Evolutionary conservation across 1,140 invertebrate species (phyloP), one percentile per base, ranked within the genome.

Genomic region (Eurytemora carolleeae): DNA sequence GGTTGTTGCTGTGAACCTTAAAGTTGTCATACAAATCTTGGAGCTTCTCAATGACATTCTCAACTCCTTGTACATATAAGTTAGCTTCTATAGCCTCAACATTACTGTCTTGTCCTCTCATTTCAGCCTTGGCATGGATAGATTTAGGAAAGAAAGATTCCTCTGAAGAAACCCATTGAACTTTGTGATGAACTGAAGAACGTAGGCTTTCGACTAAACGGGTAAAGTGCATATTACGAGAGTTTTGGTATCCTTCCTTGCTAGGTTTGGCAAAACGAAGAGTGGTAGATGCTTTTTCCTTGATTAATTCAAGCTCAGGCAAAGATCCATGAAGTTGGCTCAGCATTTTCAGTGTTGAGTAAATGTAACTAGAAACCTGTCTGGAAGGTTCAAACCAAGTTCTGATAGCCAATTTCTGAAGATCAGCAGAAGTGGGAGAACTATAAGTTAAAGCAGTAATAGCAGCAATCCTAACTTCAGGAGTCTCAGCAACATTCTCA

Each of bases 341-440:
- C 3, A 64, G 19, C 52, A 22, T 64, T 22, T 64, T 64, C 61
- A 64, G 24, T 23, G 63, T 63, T 19, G 59, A 63, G 61, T 55
- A 64, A 24, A 64, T 55, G 63, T 44, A 64, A 53, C 79, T 73
- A 60, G 76, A 78, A 0, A 85, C 81, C 23, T 82, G 75, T 21
- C 74, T 70, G 66, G 74, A 78, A 0, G 70, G 71, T 66, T 85
- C 82, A 26, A 74, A 68, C 63, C 81, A 76, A 1, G 81, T 84
- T 68, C 76, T 78, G 64, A 78, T 67, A 54, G 82, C 82, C 77
- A 85, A 81, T 52, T 75, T 72, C 70, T 81, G 78, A 65, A 84
- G 76, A 75, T 82, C 80, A 3, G 68, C 69, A 18, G 71, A 67
- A 0, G 80, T 73, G 16, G 82, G 82, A 52, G 77, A 71, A 25